Percentiles rank a stretch among this genome's conserved stretches.
Conservation (phyloP, 2,113 vertebrate species). For the Nothoprocta perdicaria region DNA sequence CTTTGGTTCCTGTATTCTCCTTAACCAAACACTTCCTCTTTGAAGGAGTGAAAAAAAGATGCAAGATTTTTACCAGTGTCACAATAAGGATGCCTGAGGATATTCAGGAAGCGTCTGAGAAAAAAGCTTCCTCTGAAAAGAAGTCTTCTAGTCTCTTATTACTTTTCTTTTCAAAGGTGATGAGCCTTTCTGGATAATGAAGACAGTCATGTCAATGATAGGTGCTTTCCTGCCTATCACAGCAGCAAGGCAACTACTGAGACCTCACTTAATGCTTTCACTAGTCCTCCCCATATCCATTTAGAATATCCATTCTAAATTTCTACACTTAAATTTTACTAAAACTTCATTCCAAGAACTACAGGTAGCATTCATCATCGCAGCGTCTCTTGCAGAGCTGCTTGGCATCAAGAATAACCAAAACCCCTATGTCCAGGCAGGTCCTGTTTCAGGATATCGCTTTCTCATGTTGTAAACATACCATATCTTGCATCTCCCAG, state of each 20-base stretch:
- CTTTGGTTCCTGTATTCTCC: neutral
- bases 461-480: conserved; percentile 46
- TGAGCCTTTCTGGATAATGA: neutral
- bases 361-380: neutral
- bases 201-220: neutral
- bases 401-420: neutral
- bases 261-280: neutral
- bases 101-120: neutral
- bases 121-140: neutral
- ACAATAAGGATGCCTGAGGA: neutral
- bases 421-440: neutral
- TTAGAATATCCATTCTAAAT: neutral
- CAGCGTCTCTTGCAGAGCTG: neutral
- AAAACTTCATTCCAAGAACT: neutral
- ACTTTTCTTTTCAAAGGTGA: neutral
- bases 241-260: neutral
- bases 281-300: neutral
- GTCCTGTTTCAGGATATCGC: no score
- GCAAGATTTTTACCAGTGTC: neutral
- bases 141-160: neutral
- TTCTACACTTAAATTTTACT: neutral
- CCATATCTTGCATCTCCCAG: conserved; percentile 90
- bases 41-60: neutral
- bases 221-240: neutral
- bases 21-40: neutral